Evolutionary conservation across 2,113 vertebrate genomes (phyloP).

Genomic region (Clinocottus analis): DNA sequence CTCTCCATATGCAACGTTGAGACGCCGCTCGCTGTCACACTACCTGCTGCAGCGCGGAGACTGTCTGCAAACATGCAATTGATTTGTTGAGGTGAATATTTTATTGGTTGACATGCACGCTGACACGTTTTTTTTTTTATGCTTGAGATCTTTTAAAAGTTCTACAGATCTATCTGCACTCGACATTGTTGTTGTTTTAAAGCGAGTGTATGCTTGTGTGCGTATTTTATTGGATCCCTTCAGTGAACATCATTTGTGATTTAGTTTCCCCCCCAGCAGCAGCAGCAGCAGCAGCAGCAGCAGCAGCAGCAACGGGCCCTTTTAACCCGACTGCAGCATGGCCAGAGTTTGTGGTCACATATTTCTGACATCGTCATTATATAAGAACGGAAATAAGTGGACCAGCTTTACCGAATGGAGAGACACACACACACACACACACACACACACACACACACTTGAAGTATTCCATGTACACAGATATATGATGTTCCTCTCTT

Average conservation of each 20-base stretch:
- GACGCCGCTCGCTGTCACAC: conserved; percentile 20
- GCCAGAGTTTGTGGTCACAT: conserved; percentile 45
- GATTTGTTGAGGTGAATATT: background rate
- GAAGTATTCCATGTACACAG: background rate
- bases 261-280: conserved; percentile 18
- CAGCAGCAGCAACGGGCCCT: conserved; percentile 14
- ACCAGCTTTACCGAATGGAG: conserved; percentile 33
- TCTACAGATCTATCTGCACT: background rate
- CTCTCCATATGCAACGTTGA: conserved; percentile 40
- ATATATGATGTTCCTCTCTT: background rate
- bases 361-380: conserved; percentile 53
- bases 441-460: background rate
- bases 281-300: conserved; percentile 8
- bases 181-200: background rate
- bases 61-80: background rate
- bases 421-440: conserved; percentile 16
- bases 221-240: conserved; percentile 23
- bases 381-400: conserved; percentile 48
- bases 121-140: background rate
- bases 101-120: background rate
- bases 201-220: background rate
- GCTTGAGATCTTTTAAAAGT: background rate
- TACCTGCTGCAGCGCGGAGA: background rate
- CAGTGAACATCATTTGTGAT: conserved; percentile 42
- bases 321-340: conserved; percentile 47